These are phyloP conservation scores for Uropsilus gracilis DNA, from an alignment of 2,113 vertebrate species.

Conservation along the genomic window DNA sequence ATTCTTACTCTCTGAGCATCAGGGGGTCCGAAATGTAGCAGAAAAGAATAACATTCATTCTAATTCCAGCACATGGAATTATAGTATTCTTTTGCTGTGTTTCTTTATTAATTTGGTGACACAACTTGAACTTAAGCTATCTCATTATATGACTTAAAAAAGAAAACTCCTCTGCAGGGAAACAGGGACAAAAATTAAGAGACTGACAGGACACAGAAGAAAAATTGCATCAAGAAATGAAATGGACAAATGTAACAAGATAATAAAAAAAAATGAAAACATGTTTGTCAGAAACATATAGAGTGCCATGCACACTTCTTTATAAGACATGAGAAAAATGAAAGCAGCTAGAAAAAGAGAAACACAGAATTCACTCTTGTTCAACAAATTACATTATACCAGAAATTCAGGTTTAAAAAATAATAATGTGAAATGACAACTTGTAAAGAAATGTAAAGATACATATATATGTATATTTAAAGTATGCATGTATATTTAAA, in stretches of 20 bases:
- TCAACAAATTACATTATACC: neutral
- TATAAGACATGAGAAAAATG: neutral
- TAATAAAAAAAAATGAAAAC: neutral
- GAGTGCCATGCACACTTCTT: neutral
- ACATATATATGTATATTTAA: neutral
- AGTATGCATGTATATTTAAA: neutral
- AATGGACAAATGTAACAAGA: neutral
- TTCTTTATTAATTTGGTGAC: slow-evolving; percentile 47
- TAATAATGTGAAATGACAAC: neutral
- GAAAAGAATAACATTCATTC: slow-evolving; percentile 30
- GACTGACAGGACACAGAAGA: neutral
- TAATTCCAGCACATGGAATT: neutral
- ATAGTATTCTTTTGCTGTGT: neutral
- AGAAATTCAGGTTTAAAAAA: neutral
- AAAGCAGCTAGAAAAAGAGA: neutral
- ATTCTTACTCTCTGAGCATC: slow-evolving; percentile 50
- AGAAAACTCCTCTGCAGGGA: neutral
- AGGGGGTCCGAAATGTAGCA: slow-evolving; percentile 24
- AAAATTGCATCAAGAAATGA: neutral
- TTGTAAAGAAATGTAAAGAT: too few relatives aligned
- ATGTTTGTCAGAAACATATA: neutral
- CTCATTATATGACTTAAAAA: slow-evolving; percentile 26
- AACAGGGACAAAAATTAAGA: neutral
- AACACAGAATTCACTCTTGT: neutral
- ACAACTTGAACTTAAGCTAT: slow-evolving; percentile 29